These are phyloP conservation scores for Parauchenoglanis ngamensis DNA, from an alignment of 2,797 vertebrate genomes.

Conservation along the genomic window DNA sequence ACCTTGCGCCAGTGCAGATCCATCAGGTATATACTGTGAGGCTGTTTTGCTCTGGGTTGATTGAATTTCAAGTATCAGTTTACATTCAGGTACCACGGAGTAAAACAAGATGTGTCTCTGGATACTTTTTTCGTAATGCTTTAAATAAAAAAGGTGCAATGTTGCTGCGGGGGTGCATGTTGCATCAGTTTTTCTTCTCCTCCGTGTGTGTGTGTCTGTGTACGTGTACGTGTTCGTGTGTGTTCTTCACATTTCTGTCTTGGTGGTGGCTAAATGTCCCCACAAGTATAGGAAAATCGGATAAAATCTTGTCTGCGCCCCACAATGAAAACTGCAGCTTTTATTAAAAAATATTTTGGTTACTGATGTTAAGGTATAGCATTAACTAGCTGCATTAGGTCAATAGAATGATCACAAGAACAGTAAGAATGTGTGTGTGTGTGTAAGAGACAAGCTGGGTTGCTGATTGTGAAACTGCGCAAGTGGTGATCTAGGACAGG, in stretches of 20 bases:
- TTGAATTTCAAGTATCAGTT: background rate
- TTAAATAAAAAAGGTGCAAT: background rate
- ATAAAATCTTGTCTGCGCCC: background rate
- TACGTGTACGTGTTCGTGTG: background rate
- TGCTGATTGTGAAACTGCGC: background rate
- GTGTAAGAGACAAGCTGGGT: background rate
- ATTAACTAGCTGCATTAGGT: background rate
- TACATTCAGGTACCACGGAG: background rate
- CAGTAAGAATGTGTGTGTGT: background rate
- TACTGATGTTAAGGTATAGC: background rate
- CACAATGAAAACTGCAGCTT: background rate
- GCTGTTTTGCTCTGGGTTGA: no score
- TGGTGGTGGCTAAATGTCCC: background rate
- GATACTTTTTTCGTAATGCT: background rate
- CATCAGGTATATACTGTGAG: background rate
- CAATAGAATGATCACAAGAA: background rate
- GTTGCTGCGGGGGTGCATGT: background rate
- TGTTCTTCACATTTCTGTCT: background rate
- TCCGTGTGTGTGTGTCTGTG: background rate
- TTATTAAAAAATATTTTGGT: background rate
- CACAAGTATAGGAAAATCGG: background rate
- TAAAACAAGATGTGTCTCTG: background rate
- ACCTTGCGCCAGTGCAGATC: background rate
- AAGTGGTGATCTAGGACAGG: background rate
- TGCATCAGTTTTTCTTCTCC: background rate